A percentile compares a stretch with the other conserved stretches of the same genome.
phyloP scores from a whole-genome alignment of 2,797 vertebrate species.

The Lagorchestes hirsutus region DNA sequence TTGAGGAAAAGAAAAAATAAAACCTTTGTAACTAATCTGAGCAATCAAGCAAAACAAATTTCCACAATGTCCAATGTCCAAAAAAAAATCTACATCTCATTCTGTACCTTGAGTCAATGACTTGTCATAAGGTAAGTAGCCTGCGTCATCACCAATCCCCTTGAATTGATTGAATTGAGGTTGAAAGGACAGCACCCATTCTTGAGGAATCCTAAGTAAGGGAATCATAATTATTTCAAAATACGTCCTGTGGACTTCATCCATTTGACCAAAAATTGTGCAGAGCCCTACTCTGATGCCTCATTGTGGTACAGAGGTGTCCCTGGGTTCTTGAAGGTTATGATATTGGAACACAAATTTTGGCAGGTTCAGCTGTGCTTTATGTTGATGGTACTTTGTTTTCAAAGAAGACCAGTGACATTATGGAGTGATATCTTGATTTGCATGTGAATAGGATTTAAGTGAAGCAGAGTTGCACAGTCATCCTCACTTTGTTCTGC shows the following conservation, averaged over 20 bases:
- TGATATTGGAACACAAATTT: not conserved
- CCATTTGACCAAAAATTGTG: not conserved
- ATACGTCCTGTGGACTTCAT: conserved; percentile 64
- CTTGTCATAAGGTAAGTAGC: not conserved
- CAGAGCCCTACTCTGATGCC: not conserved
- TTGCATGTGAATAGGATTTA: not conserved
- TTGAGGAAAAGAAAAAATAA: not conserved
- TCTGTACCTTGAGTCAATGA: not conserved
- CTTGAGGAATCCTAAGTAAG: conserved; percentile 62
- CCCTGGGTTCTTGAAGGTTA: not conserved
- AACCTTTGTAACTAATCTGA: not conserved
- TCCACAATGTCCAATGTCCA: not conserved
- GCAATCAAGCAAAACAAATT: not conserved
- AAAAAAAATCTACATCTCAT: not conserved
- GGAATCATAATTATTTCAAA: conserved; percentile 73
- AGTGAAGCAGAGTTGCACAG: not conserved
- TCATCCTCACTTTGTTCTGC: not conserved
- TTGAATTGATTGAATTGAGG: not conserved
- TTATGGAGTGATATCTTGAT: not conserved
- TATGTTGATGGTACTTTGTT: not conserved
- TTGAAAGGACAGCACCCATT: conserved; percentile 31
- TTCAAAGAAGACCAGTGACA: not conserved
- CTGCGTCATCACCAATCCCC: not conserved
- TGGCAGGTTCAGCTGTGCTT: not conserved
- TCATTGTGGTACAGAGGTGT: not conserved